Conservation (phyloP, 2,113 vertebrate species). For the Eleginops maclovinus region DNA sequence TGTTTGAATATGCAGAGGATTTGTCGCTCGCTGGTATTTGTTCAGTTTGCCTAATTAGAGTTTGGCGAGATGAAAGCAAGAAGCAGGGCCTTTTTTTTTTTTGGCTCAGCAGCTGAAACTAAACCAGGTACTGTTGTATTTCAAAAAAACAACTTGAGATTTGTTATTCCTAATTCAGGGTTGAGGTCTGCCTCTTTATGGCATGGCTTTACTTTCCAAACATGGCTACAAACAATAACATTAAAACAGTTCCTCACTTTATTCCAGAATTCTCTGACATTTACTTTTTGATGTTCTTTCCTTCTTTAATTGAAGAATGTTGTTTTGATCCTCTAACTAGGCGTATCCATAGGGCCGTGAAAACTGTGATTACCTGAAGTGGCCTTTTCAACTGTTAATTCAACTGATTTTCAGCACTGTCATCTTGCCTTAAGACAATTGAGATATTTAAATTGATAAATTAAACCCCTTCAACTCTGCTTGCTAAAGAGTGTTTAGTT, state of each 20-base stretch:
- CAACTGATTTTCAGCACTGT: not conserved
- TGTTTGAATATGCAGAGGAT: conserved; percentile 74
- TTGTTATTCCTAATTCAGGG: conserved; percentile 22
- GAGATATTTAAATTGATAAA: not conserved
- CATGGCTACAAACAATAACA: no score
- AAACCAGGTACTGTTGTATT: conserved; percentile 52
- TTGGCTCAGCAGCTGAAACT: conserved; percentile 36
- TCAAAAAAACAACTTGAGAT: conserved; percentile 23
- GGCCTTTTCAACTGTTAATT: not conserved
- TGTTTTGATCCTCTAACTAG: no score
- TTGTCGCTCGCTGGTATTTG: conserved; percentile 65
- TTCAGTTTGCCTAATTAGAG: conserved; percentile 72
- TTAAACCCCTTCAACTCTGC: not conserved
- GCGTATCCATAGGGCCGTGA: no score
- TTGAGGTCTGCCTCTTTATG: conserved; percentile 14
- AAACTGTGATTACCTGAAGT: not conserved
- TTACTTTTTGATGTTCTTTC: not conserved
- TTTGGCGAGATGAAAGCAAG: conserved; percentile 70
- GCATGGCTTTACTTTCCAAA: not conserved
- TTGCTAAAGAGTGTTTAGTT: not conserved
- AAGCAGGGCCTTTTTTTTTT: conserved; percentile 62
- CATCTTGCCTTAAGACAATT: not conserved
- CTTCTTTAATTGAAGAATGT: no score
- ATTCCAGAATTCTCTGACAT: no score
- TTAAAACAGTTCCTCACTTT: not conserved